Percentiles rank a stretch among this genome's conserved stretches.
These are phyloP conservation scores for Lycodopsis pacificus DNA, from an alignment of 2,797 vertebrate species.

Conservation along the genomic window DNA sequence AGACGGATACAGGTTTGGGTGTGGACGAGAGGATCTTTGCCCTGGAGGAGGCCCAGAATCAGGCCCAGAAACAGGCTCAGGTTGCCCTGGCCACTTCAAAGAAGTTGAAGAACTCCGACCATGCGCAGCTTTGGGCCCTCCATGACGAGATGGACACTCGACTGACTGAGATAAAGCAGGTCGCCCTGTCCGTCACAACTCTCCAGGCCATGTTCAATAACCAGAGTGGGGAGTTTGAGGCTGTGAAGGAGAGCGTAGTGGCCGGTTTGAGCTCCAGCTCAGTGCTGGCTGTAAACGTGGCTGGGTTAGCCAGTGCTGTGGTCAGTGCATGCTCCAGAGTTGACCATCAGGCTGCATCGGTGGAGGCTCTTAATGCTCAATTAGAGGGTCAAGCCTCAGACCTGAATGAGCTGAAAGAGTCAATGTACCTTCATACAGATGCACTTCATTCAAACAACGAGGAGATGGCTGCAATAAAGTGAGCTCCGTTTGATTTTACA, in stretches of 20 bases:
- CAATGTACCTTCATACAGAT: conserved; percentile 13
- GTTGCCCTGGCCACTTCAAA: conserved; percentile 20
- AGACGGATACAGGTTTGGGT: not conserved
- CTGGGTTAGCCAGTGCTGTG: not conserved
- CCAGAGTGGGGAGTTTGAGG: conserved; percentile 35
- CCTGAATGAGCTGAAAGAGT: conserved; percentile 33
- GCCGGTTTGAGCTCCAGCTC: conserved; percentile 23
- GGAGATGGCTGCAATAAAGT: conserved; percentile 36
- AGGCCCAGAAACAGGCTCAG: conserved; percentile 21
- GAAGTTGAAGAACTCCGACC: conserved; percentile 9
- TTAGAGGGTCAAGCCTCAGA: conserved; percentile 11
- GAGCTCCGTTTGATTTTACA: conserved; percentile 10
- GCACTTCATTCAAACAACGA: conserved; percentile 31
- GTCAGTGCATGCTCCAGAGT: not conserved
- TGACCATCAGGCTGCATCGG: conserved; percentile 8
- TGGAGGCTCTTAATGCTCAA: conserved; percentile 14
- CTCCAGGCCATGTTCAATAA: conserved; percentile 36
- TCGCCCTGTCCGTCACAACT: conserved; percentile 6
- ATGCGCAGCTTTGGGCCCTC: conserved; percentile 1
- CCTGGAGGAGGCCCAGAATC: conserved; percentile 30
- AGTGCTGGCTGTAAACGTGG: conserved; percentile 8
- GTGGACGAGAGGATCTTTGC: conserved; percentile 36
- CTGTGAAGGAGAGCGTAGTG: not conserved
- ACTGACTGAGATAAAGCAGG: conserved; percentile 28
- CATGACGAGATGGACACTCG: conserved; percentile 3